Evolutionary conservation across 2,113 vertebrate genomes (phyloP), one percentile per base, ranked within the genome.

Genomic region (Eublepharis macularius): DNA sequence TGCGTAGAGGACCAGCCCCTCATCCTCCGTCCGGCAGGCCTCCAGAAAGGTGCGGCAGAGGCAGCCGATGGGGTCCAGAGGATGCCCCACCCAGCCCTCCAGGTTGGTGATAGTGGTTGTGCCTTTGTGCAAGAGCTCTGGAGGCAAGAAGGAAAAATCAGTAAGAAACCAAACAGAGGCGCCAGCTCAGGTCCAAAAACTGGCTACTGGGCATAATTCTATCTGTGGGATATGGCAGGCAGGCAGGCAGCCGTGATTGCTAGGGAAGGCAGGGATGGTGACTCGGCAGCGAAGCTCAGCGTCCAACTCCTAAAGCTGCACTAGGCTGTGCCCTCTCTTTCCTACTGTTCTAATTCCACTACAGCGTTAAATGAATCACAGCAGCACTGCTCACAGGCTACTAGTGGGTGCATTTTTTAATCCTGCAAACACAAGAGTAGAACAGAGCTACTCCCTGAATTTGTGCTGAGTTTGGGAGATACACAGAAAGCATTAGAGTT

Each of bases 81-180:
- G 96, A 74, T 96, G 96, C 17, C 95, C 95, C 60, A 96, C 94
- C 95, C 96, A 96, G 19, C 95, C 95, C 84, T 96, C 96, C 26
- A 84, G 82, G 76, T 95, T 96, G 76, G 94, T 94, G 63, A 95
- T 91, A 17, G 83, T 84, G 1, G 94, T 93, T 17, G 89, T 95
- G 2, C 94, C 95, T 85, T 96, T 96, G 47, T 94, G 92, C 76
- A 95, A 84, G 60, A 96, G 89, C 45, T 96, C 96, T 96, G 89
- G 83, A n/a, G 2, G 17, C 24, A 60, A 60, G 26, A 24, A 84
- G 36, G 4, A 69, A 10, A 36, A 21, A 73, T 6, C 24, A 7
- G 32, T 86, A 16, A 86, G 69, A 13, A 73, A 36, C 24, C 68
- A 36, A 72, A 4, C 49, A 21, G 76, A 3, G 34, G 47, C 6